These are phyloP conservation scores for Chrysopa pallens DNA, from an alignment of 1,140 invertebrate species.

Conservation along the genomic window DNA sequence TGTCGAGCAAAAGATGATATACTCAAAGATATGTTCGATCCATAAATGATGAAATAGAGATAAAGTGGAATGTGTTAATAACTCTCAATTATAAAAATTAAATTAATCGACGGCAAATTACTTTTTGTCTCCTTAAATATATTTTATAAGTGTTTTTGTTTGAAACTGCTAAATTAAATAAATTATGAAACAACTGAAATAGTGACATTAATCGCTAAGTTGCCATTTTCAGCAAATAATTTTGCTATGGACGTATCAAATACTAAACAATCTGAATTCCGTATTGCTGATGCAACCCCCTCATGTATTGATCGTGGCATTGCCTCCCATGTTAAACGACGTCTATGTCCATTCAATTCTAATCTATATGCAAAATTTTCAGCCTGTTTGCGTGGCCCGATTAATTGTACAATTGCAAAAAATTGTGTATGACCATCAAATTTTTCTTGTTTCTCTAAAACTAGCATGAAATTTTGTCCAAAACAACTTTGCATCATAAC, in stretches of 20 bases:
- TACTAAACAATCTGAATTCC: slow-evolving; percentile 95
- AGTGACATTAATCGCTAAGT: slow-evolving; percentile 98
- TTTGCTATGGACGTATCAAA: slow-evolving; percentile 98
- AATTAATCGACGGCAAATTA: no score
- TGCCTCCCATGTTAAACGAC: slow-evolving; percentile 95
- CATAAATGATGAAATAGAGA: no score
- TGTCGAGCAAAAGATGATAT: no score
- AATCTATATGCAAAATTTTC: slow-evolving; percentile 97
- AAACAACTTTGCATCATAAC: slow-evolving; percentile 99
- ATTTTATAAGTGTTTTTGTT: no score
- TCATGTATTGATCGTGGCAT: slow-evolving; percentile 97
- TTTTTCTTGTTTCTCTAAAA: slow-evolving; percentile 98
- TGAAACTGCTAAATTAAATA: neutral
- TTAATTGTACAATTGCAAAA: slow-evolving; percentile 98
- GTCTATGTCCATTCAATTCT: slow-evolving; percentile 85
- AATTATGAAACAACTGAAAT: slow-evolving; percentile 66
- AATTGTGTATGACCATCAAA: slow-evolving; percentile 96
- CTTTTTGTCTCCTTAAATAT: no score
- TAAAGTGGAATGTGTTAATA: no score
- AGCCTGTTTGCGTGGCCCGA: slow-evolving; percentile 96
- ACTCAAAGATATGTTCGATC: no score
- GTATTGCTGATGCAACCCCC: slow-evolving; percentile 94
- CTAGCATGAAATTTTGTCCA: slow-evolving; percentile 97
- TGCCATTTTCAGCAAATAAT: slow-evolving; percentile 97
- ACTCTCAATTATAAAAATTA: no score